Conservation (phyloP, 2,888 invertebrate species). For the Listrodromus nycthemerus region DNA sequence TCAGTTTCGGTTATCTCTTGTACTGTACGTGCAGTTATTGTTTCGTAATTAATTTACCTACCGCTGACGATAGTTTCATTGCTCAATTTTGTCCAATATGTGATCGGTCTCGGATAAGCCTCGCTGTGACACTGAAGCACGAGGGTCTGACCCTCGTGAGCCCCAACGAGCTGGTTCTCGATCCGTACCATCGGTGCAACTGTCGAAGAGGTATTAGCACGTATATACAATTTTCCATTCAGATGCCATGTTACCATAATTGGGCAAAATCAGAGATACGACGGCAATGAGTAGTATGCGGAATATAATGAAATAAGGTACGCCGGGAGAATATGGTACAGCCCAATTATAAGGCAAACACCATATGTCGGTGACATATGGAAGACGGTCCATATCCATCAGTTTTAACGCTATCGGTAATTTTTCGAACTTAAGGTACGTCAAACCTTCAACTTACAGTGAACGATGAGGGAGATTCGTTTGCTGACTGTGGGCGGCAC, state of each 20-base stretch:
- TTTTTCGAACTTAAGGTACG: not conserved
- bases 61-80: constrained; percentile 78
- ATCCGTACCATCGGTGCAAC: constrained; percentile 86
- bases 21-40: not conserved
- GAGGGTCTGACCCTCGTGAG: constrained; percentile 84
- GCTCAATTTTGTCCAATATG: constrained; percentile 85
- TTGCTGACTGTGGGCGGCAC: constrained; percentile 87
- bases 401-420: too few species aligned
- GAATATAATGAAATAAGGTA: not conserved
- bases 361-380: not conserved
- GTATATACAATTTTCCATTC: not conserved
- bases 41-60: constrained; percentile 56
- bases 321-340: not conserved
- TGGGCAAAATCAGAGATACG: not conserved
- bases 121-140: constrained; percentile 85
- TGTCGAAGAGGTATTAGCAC: constrained; percentile 70
- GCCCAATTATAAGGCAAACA: not conserved
- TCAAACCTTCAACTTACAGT: constrained; percentile 88
- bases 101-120: constrained; percentile 86
- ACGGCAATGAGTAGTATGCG: not conserved
- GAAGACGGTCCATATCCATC: not conserved
- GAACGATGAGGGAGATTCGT: constrained; percentile 87
- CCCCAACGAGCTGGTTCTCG: constrained; percentile 86
- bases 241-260: not conserved
- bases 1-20: not conserved